Base-by-base conservation (phyloP, 2,113 vertebrate genomes). In the Carassius carassius region DNA sequence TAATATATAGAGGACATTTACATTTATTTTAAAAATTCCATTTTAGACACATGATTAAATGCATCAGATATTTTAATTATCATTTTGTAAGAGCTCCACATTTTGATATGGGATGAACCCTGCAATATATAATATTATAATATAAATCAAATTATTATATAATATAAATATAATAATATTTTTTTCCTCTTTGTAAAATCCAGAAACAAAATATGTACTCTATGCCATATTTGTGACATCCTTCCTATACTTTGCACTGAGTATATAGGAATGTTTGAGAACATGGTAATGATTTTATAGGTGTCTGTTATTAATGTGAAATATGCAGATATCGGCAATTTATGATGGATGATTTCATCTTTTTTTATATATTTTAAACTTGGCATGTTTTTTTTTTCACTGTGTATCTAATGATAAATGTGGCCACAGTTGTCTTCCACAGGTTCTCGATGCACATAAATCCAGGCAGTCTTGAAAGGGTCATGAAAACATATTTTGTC, bases 401-500 rank as follows among this genome's bases (percentile, higher is more conserved):
- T 23, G 58, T 60, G 69, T 44, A 13, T 25, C 11, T 25, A 67
- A 67, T 67, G 25, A 75, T 76, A n/a, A 84, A 84, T 76, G 56
- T 60, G 14, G 19, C 25, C 19, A 35, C 21, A 63, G 10, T 82
- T 21, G 69, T 83, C 63, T 37, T 82, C 67, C 54, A 44, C 67
- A 70, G 37, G 51, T 83, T 21, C 54, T 63, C 10, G 65, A 13
- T 47, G 63, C n/a, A 58, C 62, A 23, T 25, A 58, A 41, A 13
- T 73, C 67, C 65, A 83, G 83, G 69, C 65, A 62, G 69, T 49
- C 14, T 54, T 44, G 49, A 35, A 85, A 76, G 44, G 17, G 41
- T 81, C 9, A 60, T 44, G 41, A 29, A 70, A 56, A 56, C 80
- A 73, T 37, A 81, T 78, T 85, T 87, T 79, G 60, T 85, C 44